These are phyloP conservation scores for Microtus montanus DNA, from an alignment of 2,113 vertebrate species.

Conservation along the genomic window DNA sequence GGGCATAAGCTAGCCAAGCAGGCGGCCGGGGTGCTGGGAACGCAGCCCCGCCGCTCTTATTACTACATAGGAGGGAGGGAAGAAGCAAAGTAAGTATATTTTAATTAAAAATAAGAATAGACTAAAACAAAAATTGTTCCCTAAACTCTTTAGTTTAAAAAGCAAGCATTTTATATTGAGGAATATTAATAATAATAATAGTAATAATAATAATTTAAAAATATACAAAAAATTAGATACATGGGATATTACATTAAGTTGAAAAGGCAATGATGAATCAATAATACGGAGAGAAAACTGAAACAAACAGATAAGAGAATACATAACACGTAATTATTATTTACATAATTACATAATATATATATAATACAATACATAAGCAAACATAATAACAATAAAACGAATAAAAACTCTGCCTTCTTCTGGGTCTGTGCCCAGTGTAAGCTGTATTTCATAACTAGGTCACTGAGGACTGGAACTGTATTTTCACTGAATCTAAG, in stretches of 20 bases:
- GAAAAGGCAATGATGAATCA: not conserved
- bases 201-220: not conserved
- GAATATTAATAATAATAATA: not conserved
- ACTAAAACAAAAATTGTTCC: not conserved
- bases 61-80: not conserved
- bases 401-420: not conserved
- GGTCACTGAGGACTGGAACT: too few relatives aligned
- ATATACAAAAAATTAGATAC: not conserved
- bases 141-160: conserved; percentile 5
- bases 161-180: not conserved
- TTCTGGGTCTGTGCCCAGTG: not conserved
- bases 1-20: too few relatives aligned
- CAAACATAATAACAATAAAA: not conserved
- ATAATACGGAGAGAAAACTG: not conserved
- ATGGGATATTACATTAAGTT: not conserved
- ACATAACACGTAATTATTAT: not conserved
- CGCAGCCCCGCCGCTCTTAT: too few relatives aligned
- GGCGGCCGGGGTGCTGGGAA: too few relatives aligned
- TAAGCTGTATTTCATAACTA: not conserved
- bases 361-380: not conserved
- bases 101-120: not conserved
- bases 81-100: not conserved
- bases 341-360: not conserved
- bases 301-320: not conserved
- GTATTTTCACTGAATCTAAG: not conserved